Conservation (phyloP, 2,888 invertebrate genomes). For the Agriotes lineatus region DNA sequence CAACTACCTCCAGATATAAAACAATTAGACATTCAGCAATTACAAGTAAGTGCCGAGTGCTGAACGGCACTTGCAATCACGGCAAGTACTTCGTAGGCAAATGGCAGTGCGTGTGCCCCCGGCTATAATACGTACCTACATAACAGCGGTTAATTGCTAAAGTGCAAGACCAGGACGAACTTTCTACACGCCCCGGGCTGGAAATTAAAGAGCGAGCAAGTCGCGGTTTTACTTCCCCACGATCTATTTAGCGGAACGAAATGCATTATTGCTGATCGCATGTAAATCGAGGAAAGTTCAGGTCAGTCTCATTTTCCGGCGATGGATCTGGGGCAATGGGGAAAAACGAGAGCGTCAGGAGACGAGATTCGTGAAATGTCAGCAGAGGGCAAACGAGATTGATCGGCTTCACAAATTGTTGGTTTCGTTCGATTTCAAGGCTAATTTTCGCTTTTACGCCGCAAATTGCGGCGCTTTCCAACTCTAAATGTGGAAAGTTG, state of each 20-base stretch:
- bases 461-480: too few relatives aligned
- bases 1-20: too few relatives aligned
- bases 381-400: too few relatives aligned
- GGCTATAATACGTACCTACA: not conserved
- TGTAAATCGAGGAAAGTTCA: not conserved
- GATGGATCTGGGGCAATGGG: too few relatives aligned
- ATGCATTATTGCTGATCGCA: not conserved
- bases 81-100: not conserved
- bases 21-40: too few relatives aligned
- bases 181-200: constrained; percentile 3
- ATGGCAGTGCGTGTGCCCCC: not conserved
- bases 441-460: too few relatives aligned
- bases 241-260: not conserved
- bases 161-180: not conserved
- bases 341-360: too few relatives aligned
- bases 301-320: not conserved
- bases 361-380: too few relatives aligned
- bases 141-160: not conserved
- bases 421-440: too few relatives aligned
- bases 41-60: not conserved
- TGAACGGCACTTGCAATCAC: not conserved
- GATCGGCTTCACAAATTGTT: too few relatives aligned
- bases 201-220: constrained; percentile 6
- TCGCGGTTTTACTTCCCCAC: not conserved
- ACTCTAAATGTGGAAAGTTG: too few relatives aligned